Conservation (phyloP, 2,113 vertebrate genomes). For the Apaloderma vittatum region DNA sequence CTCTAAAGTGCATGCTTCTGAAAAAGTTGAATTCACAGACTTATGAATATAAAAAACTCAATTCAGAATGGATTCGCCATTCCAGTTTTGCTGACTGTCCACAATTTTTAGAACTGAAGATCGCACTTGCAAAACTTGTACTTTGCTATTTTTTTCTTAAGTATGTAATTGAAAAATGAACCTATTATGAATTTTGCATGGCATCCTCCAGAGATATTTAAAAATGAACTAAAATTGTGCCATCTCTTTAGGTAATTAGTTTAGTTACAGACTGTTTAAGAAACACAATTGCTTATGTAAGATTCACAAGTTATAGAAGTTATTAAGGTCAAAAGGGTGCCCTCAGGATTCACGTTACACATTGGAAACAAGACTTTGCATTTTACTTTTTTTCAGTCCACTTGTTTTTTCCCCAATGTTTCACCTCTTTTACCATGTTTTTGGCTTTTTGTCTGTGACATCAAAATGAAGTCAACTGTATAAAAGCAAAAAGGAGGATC, state of each 20-base stretch:
- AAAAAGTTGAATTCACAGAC: background rate
- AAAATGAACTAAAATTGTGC: background rate
- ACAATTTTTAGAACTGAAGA: slow-evolving; percentile 3
- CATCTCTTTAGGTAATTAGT: background rate
- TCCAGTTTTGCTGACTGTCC: slow-evolving; percentile 12
- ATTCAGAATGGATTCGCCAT: slow-evolving; percentile 9
- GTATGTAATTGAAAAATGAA: background rate
- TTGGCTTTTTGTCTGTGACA: background rate
- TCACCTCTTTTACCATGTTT: background rate
- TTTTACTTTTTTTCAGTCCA: background rate
- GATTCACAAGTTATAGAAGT: background rate
- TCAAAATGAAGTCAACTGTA: background rate
- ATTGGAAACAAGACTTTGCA: background rate
- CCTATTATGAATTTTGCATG: background rate
- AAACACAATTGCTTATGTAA: slow-evolving; percentile 19
- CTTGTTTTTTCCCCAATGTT: fast-evolving
- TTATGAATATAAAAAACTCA: slow-evolving; percentile 9
- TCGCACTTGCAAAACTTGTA: background rate
- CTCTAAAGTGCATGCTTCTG: background rate
- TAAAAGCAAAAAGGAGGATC: background rate
- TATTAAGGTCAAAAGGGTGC: background rate
- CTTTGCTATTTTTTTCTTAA: slow-evolving; percentile 11
- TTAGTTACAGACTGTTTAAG: slow-evolving; percentile 10
- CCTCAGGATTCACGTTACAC: background rate
- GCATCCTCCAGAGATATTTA: slow-evolving; percentile 23